phyloP scores from a whole-genome alignment of 1,140 invertebrate genomes.

The Choristoneura fumiferana region DNA sequence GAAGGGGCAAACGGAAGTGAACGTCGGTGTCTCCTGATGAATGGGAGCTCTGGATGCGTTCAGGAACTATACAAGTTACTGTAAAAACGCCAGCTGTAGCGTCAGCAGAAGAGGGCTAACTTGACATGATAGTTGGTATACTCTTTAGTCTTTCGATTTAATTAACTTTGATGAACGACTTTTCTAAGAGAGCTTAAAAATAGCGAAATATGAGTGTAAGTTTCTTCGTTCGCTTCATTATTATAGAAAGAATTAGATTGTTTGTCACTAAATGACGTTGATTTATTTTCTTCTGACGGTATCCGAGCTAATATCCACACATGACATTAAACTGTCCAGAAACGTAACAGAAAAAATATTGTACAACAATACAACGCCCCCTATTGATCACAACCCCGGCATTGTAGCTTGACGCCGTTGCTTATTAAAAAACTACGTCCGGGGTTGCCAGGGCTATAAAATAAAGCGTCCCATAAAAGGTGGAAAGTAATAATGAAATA shows the following conservation, averaged over 20 bases:
- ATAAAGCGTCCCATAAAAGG: constrained; percentile 70
- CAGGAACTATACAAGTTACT: constrained; percentile 65
- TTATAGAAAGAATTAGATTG: too few relatives aligned
- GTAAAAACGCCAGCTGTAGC: constrained; percentile 39
- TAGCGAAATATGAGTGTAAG: too few relatives aligned
- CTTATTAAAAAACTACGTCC: constrained; percentile 50
- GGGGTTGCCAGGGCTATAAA: constrained; percentile 66
- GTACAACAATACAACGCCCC: constrained; percentile 75
- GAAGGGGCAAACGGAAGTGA: constrained; percentile 66
- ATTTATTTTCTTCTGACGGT: constrained; percentile 42
- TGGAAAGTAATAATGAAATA: constrained; percentile 74
- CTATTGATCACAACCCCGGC: constrained; percentile 51
- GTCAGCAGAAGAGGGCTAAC: constrained; percentile 40
- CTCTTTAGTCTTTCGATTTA: too few relatives aligned
- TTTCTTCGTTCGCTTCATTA: too few relatives aligned
- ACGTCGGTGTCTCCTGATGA: constrained; percentile 61
- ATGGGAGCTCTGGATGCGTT: constrained; percentile 56
- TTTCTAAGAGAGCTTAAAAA: too few relatives aligned
- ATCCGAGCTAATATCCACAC: constrained; percentile 36
- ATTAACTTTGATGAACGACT: too few relatives aligned
- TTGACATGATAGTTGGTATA: too few relatives aligned
- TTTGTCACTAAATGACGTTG: too few relatives aligned
- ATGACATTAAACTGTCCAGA: constrained; percentile 38
- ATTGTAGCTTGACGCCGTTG: constrained; percentile 44
- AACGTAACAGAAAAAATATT: constrained; percentile 62